phyloP scores from a whole-genome alignment of 2,113 vertebrate species.

The Morone saxatilis region DNA sequence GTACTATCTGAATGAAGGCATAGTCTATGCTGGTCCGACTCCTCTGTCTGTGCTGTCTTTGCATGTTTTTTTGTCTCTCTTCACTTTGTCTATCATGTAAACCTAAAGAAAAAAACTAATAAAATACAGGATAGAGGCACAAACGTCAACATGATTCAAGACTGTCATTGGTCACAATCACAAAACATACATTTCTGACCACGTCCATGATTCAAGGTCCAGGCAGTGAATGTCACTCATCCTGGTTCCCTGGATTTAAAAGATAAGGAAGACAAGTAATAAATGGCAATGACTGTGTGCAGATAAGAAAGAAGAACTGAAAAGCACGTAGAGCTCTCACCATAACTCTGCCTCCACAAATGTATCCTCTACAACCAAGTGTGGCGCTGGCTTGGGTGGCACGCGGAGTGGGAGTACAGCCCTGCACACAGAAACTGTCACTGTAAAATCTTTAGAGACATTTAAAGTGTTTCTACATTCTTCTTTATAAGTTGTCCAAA shows the following conservation, averaged over 20 bases:
- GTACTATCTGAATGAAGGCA: neutral
- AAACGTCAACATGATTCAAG: no score
- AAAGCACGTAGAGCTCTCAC: constrained; percentile 78
- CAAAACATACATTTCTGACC: constrained; percentile 94
- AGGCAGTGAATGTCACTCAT: constrained; percentile 92
- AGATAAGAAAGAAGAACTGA: neutral
- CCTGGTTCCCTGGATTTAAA: constrained; percentile 89
- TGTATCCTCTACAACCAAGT: constrained; percentile 89
- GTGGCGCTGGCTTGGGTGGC: constrained; percentile 91
- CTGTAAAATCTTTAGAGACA: neutral
- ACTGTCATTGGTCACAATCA: neutral
- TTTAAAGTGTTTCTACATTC: neutral
- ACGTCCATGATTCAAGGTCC: constrained; percentile 92
- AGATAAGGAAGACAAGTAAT: neutral
- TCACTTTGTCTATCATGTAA: no score
- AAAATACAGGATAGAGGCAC: no score
- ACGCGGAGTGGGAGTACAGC: constrained; percentile 89
- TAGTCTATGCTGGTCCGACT: no score
- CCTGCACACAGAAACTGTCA: constrained; percentile 78
- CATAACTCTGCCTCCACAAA: constrained; percentile 94
- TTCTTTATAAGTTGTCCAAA: neutral
- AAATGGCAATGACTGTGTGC: neutral
- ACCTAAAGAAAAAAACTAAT: no score
- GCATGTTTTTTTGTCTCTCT: neutral
- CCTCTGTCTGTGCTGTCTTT: neutral